Evolutionary conservation across 1,140 invertebrate species (phyloP), one percentile per base, ranked within the genome.

Genomic region (Cardiocondyla obscurior): DNA sequence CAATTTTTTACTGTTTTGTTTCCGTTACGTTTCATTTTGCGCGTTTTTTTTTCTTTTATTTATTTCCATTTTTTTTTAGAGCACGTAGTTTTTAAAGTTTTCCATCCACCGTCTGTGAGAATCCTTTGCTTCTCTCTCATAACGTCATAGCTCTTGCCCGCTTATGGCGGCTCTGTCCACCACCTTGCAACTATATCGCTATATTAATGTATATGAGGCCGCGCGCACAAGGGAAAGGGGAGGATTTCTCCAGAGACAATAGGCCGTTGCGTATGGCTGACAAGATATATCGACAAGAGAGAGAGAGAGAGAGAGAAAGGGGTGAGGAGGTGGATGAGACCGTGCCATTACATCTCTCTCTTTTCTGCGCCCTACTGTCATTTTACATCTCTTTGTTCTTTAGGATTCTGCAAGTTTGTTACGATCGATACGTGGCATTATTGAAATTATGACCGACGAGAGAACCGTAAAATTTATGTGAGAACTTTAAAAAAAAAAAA

Each of bases 381-480:
- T 57, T 74, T 85, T 64, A 57, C 55, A 53, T 77, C 36, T 86
- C 58, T 77, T 69, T 84, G 81, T 85, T 83, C 86, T 87, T 82
- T 55, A 84, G 88, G 82, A 81, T 84, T 84, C 89, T 91, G 84
- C 60, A 91, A 73, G 76, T 84, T 58, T 30, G 14, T 28, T 60
- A 28, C 44, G 46, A 65, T 77, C 74, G 85, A 90, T 90, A 88
- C 89, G 86, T 86, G 82, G 89, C 86, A 90, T 91, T 51, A 90
- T 90, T 85, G 87, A 92, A 92, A 94, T 92, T 90, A 92, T 91
- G 88, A 87, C 90, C 92, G 92, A 92, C 92, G 91, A 91, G 91
- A 91, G 88, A 70, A 90, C 89, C 85, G 81, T 69, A 62, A n/a
- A n/a, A 64, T 84, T 58, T 46, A 44, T 6, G 33, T 69, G 55